phyloP scores from a whole-genome alignment of 2,888 invertebrate species.

The Torymus texanus region DNA sequence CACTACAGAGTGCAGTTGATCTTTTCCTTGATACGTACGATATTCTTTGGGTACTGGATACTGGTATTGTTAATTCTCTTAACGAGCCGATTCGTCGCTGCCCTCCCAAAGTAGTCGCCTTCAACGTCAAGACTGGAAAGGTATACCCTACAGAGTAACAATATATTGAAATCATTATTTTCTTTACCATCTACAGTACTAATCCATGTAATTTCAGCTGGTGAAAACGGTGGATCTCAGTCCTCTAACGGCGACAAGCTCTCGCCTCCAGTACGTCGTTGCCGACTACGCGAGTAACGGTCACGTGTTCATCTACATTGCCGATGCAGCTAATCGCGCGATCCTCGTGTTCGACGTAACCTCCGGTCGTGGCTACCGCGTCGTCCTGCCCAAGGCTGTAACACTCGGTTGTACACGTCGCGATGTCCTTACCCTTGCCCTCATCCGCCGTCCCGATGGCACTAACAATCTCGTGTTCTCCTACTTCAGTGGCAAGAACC shows the following conservation, averaged over 20 bases:
- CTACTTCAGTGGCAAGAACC: slow-evolving; percentile 79
- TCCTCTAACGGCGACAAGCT: slow-evolving; percentile 73
- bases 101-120: slow-evolving; percentile 82
- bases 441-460: slow-evolving; percentile 79
- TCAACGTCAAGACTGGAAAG: slow-evolving; percentile 79
- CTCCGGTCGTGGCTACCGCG: slow-evolving; percentile 76
- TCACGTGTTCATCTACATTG: slow-evolving; percentile 79
- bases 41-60: slow-evolving; percentile 66
- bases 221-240: slow-evolving; percentile 77
- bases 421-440: slow-evolving; percentile 80
- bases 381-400: slow-evolving; percentile 78
- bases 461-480: slow-evolving; percentile 80
- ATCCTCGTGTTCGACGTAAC: slow-evolving; percentile 78
- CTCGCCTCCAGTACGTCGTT: slow-evolving; percentile 82
- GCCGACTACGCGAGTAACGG: slow-evolving; percentile 81
- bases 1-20: slow-evolving; percentile 82
- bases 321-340: slow-evolving; percentile 82
- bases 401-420: slow-evolving; percentile 71
- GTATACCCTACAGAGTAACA: neutral
- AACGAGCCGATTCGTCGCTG: slow-evolving; percentile 81
- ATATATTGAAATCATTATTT: neutral
- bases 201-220: slow-evolving; percentile 57
- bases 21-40: slow-evolving; percentile 78
- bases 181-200: too few species aligned
- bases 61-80: slow-evolving; percentile 82